Percentiles rank a stretch among this genome's conserved stretches.
Evolutionary conservation across 2,888 invertebrate genomes (phyloP).

Genomic region (Mimas tiliae): DNA sequence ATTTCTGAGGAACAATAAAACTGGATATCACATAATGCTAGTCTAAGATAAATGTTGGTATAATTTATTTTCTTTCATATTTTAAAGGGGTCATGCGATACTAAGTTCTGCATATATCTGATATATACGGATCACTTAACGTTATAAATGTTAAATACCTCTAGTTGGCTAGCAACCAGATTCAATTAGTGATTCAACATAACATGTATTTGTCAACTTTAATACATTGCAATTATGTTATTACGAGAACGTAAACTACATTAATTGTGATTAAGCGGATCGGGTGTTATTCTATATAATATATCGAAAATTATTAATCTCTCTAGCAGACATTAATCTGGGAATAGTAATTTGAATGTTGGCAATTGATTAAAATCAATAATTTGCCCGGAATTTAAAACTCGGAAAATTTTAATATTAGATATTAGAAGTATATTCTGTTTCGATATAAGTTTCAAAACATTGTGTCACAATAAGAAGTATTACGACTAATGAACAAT

Average conservation of each 20-base stretch:
- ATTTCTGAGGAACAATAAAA: no score
- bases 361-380: slow-evolving; percentile 1
- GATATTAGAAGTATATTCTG: not conserved
- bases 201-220: slow-evolving; percentile 14
- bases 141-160: slow-evolving; percentile 7
- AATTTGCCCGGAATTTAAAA: not conserved
- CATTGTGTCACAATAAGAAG: not conserved
- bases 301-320: not conserved
- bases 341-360: not conserved
- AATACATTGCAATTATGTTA: not conserved
- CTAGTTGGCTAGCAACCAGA: not conserved
- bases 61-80: no score
- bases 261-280: not conserved
- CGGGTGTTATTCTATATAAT: not conserved
- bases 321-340: not conserved
- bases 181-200: slow-evolving; percentile 5
- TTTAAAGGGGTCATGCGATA: not conserved
- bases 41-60: no score
- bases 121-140: not conserved
- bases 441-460: not conserved
- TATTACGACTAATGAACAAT: slow-evolving; percentile 17
- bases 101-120: not conserved
- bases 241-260: slow-evolving; percentile 1
- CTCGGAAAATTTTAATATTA: no score
- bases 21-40: no score